Evolutionary conservation across 2,113 vertebrate species (phyloP).

Genomic region (Brachypodius melanocephalos): DNA sequence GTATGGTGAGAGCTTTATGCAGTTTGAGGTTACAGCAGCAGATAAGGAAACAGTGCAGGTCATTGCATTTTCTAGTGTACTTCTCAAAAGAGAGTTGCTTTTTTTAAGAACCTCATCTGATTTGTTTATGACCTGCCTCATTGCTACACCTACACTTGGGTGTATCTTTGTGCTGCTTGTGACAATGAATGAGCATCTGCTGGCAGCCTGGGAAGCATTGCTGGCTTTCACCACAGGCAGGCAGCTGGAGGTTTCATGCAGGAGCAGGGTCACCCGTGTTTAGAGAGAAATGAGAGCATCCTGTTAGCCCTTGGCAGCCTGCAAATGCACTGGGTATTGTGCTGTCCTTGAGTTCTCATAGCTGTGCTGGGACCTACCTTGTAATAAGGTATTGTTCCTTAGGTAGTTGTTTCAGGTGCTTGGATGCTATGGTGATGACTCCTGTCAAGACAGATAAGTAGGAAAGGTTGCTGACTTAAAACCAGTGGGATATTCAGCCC

Average conservation of each 20-base stretch:
- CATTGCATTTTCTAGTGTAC: background rate
- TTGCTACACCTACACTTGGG: background rate
- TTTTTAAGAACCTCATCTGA: background rate
- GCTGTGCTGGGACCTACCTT: background rate
- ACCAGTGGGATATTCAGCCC: background rate
- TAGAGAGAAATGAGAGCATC: background rate
- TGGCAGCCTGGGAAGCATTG: background rate
- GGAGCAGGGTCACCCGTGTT: background rate
- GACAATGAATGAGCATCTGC: background rate
- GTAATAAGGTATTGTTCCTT: background rate
- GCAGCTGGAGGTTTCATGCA: background rate
- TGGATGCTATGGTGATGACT: conserved; percentile 16
- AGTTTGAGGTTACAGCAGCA: background rate
- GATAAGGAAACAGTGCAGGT: background rate
- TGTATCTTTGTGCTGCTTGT: background rate
- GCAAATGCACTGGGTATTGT: background rate
- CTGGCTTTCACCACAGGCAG: background rate
- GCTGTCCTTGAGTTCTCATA: background rate
- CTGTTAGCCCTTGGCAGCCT: background rate
- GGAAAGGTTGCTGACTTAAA: background rate
- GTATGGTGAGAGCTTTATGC: background rate
- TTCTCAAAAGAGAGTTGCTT: background rate
- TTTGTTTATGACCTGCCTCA: background rate
- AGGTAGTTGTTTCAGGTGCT: conserved; percentile 11
- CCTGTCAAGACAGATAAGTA: conserved; percentile 31